phyloP scores from a whole-genome alignment of 2,113 vertebrate genomes.

The Pterophyllum scalare region DNA sequence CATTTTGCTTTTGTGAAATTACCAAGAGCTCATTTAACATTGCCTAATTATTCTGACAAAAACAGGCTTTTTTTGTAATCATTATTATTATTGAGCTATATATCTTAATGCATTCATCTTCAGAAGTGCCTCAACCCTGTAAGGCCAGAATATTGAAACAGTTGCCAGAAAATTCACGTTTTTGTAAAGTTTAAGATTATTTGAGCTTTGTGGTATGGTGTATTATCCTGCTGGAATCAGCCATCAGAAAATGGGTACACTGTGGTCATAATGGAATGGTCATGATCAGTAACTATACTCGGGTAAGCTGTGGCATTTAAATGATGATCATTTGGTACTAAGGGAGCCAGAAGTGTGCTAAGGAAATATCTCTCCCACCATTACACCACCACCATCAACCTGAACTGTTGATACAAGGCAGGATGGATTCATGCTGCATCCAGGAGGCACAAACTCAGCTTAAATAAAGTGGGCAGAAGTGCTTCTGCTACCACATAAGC shows the following conservation, averaged over 20 bases:
- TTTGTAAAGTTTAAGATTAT: background rate
- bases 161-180: no score
- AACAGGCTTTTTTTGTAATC: background rate
- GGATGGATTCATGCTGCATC: no score
- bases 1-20: background rate
- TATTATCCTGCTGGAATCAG: background rate
- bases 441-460: background rate
- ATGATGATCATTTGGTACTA: background rate
- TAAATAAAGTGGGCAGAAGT: background rate
- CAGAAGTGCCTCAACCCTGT: no score
- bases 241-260: background rate
- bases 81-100: background rate
- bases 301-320: background rate
- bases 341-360: background rate
- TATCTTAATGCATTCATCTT: background rate
- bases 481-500: background rate
- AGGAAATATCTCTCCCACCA: background rate
- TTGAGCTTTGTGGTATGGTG: background rate
- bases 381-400: background rate
- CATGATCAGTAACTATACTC: background rate
- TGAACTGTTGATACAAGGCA: background rate
- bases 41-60: background rate
- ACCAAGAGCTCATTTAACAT: background rate
- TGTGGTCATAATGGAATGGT: background rate
- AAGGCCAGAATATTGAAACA: no score